These are phyloP conservation scores for Physocephala rufipes DNA, from an alignment of 2,888 invertebrate species.

Conservation along the genomic window DNA sequence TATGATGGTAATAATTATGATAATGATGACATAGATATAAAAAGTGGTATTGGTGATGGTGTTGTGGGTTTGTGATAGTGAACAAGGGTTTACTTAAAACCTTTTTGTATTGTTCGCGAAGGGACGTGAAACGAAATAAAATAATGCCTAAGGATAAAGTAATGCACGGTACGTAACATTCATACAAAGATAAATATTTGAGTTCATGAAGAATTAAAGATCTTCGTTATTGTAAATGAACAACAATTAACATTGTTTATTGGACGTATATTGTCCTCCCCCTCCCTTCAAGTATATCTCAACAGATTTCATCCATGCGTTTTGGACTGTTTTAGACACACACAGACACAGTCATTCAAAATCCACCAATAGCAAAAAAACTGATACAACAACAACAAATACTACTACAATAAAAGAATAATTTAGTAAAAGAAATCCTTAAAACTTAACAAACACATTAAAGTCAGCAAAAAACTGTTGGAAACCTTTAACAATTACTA, in stretches of 20 bases:
- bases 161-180: not conserved
- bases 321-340: too few species aligned
- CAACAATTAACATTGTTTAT: too few species aligned
- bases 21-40: not conserved
- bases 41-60: not conserved
- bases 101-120: not conserved
- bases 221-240: too few species aligned
- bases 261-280: too few species aligned
- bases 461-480: constrained; percentile 15
- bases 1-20: not conserved
- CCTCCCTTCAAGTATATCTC: too few species aligned
- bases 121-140: not conserved
- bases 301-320: too few species aligned
- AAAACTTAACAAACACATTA: too few species aligned
- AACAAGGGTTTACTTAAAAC: not conserved
- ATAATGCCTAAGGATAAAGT: not conserved
- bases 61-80: not conserved
- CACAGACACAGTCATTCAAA: too few species aligned
- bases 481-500: constrained; percentile 18
- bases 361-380: too few species aligned
- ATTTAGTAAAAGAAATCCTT: too few species aligned
- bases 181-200: not conserved
- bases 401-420: not conserved
- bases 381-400: too few species aligned
- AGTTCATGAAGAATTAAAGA: not conserved